Conservation (phyloP, 1,140 invertebrate genomes). For the Monomorium pharaonis region DNA sequence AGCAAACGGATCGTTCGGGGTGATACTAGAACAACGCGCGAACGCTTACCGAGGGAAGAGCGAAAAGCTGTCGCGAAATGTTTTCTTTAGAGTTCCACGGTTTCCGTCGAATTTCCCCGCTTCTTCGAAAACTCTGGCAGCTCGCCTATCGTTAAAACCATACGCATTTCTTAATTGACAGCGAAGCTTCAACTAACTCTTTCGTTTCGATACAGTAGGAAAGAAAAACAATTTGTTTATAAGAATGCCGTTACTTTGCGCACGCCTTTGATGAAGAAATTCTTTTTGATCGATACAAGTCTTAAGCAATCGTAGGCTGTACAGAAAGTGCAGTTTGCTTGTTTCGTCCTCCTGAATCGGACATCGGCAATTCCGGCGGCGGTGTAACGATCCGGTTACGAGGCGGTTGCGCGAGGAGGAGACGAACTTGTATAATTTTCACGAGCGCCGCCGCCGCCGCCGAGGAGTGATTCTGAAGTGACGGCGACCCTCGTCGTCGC, state of each 20-base stretch:
- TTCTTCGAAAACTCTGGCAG: background rate
- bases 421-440: conserved; percentile 52
- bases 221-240: too few relatives aligned
- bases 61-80: background rate
- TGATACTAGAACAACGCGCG: conserved; percentile 21
- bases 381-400: conserved; percentile 41
- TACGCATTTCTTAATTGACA: background rate
- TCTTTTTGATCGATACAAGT: background rate
- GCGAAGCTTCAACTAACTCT: background rate
- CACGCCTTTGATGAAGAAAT: background rate
- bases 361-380: conserved; percentile 11
- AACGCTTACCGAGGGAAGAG: background rate
- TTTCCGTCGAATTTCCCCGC: background rate
- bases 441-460: conserved; percentile 19
- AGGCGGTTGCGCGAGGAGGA: conserved; percentile 25
- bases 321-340: conserved; percentile 26
- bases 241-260: too few relatives aligned
- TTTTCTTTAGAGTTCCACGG: background rate
- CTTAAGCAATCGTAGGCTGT: background rate
- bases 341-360: conserved; percentile 18
- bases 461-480: conserved; percentile 56
- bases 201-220: background rate
- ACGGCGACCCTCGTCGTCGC: conserved; percentile 53
- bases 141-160: background rate
- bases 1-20: background rate